Evolutionary conservation across 2,888 invertebrate species (phyloP).

Genomic region (Noctua janthina): DNA sequence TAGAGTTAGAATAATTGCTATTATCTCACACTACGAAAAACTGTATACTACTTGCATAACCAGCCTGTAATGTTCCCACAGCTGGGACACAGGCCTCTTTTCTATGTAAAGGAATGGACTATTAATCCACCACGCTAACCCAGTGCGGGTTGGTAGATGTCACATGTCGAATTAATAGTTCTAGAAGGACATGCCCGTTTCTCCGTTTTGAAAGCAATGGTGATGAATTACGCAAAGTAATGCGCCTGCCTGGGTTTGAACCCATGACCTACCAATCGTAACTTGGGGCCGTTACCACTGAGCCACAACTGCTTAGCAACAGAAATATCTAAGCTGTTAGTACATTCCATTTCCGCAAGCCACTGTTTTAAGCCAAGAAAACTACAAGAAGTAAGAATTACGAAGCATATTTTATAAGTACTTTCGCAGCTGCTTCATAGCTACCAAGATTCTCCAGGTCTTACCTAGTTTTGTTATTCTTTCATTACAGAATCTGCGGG

Average conservation of each 20-base stretch:
- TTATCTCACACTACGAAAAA: no score
- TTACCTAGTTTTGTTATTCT: slow-evolving; percentile 47
- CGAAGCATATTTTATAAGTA: slow-evolving; percentile 31
- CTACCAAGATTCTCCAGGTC: slow-evolving; percentile 26
- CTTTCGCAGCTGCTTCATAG: slow-evolving; percentile 10
- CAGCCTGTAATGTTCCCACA: no score
- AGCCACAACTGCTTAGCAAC: not conserved
- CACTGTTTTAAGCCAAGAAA: not conserved
- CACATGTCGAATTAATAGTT: no score
- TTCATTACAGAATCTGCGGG: slow-evolving; percentile 39
- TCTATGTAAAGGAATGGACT: no score
- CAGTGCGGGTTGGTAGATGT: no score
- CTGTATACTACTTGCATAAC: no score
- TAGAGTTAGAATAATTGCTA: no score
- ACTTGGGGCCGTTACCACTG: not conserved
- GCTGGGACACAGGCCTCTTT: no score
- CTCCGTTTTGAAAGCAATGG: no score
- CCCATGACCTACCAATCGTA: not conserved
- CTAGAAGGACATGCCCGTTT: no score
- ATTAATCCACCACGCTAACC: no score
- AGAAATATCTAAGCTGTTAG: not conserved
- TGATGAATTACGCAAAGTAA: not conserved
- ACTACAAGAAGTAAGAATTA: slow-evolving; percentile 17
- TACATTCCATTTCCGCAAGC: not conserved
- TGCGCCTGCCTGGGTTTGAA: not conserved